These are phyloP conservation scores for Semaprochilodus insignis DNA, from an alignment of 2,797 vertebrate species.

Conservation along the genomic window DNA sequence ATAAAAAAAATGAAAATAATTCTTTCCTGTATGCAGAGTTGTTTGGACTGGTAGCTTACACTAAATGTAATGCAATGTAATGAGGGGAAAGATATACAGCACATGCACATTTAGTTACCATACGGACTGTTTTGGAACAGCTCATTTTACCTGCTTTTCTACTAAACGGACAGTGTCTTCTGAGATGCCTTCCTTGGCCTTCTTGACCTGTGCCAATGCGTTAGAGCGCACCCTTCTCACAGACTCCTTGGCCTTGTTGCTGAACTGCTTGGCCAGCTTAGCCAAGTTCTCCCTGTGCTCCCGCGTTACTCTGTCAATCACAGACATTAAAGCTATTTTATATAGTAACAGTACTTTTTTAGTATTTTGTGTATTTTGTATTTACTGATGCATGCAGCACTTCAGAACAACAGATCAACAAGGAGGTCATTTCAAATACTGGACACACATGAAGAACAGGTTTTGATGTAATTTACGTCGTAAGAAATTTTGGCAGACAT, in stretches of 20 bases:
- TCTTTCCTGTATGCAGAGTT: not conserved
- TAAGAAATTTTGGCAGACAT: not conserved
- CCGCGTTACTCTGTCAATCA: conserved; percentile 84
- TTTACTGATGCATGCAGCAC: conserved; percentile 43
- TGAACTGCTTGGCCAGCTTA: conserved; percentile 90
- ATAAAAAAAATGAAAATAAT: too few species aligned
- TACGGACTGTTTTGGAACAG: not conserved
- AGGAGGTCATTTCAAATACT: not conserved
- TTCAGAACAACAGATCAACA: conserved; percentile 49
- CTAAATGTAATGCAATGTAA: too few species aligned
- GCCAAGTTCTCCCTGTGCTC: conserved; percentile 92
- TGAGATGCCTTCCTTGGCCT: conserved; percentile 84
- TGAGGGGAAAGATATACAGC: too few species aligned
- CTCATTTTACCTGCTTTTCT: conserved; percentile 92
- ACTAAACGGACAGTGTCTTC: conserved; percentile 90
- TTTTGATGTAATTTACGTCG: not conserved
- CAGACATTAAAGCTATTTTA: not conserved
- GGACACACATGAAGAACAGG: conserved; percentile 45
- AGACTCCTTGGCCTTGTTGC: conserved; percentile 95
- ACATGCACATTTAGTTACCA: too few species aligned
- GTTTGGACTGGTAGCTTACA: too few species aligned
- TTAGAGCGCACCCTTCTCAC: conserved; percentile 85
- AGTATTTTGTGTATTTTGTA: too few species aligned
- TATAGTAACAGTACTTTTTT: too few species aligned
- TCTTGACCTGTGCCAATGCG: conserved; percentile 85